phyloP scores from a whole-genome alignment of 2,888 invertebrate species.

The Patella caerulea region DNA sequence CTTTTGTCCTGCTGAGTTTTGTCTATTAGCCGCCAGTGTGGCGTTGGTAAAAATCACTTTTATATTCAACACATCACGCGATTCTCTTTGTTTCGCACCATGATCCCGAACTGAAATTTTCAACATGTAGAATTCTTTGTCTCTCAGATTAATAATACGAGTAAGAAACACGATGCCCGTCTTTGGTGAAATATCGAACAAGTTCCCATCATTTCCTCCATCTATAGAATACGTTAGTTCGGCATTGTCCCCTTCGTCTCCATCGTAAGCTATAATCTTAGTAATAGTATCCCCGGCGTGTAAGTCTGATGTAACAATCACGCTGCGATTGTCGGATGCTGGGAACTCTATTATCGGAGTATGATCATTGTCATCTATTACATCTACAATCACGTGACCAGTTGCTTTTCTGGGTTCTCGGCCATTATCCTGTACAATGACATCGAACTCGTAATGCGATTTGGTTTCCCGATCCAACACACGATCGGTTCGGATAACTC shows the following conservation, averaged over 20 bases:
- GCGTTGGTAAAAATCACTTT: constrained; percentile 38
- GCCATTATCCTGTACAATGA: constrained; percentile 86
- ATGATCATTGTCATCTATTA: constrained; percentile 97
- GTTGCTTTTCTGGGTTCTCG: constrained; percentile 81
- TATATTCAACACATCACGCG: constrained; percentile 31
- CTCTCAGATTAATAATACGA: constrained; percentile 89
- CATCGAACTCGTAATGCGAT: constrained; percentile 87
- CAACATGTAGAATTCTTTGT: constrained; percentile 80
- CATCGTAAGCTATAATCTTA: constrained; percentile 88
- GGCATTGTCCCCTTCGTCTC: constrained; percentile 92
- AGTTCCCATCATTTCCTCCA: constrained; percentile 93
- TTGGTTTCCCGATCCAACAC: constrained; percentile 87
- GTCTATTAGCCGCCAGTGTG: constrained; percentile 27
- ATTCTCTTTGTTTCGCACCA: constrained; percentile 81
- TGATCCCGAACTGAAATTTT: constrained; percentile 92
- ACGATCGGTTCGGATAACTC: constrained; percentile 88
- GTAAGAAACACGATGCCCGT: constrained; percentile 88
- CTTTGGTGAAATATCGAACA: constrained; percentile 93
- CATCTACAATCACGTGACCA: constrained; percentile 92
- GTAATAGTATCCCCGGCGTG: constrained; percentile 54
- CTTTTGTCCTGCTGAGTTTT: constrained; percentile 26
- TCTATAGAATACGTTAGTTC: constrained; percentile 95
- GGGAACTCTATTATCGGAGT: constrained; percentile 76
- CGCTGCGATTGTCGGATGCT: constrained; percentile 55
- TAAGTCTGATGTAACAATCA: constrained; percentile 50